Base-by-base conservation (phyloP, 2,797 vertebrate species). In the Molossus alvarezi region DNA sequence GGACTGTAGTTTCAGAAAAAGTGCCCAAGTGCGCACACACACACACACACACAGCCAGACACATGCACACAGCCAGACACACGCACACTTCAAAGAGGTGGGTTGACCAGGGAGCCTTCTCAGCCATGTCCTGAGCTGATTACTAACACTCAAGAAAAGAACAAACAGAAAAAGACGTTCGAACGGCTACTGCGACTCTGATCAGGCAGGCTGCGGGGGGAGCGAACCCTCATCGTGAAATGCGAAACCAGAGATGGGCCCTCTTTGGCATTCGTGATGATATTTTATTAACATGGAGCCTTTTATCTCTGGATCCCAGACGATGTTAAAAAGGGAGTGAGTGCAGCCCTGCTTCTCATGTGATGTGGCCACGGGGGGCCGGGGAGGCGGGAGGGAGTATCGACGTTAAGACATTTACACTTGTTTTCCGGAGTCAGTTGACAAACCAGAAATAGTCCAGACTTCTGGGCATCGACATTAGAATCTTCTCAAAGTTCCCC, bases 241-340 rank as follows among this genome's bases (percentile, higher is more conserved):
- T 3, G 17, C 10, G 51, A 95, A 71, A 80, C 65, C 55, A 4
- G 90, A 51, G 73, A n/a, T 41, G 57, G 51, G 9, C 69, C 45
- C 25, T 87, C 71, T 33, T 64, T 7, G 48, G 76, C 29, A 2
- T 72, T 37, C 14, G 3, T 37, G 75, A 48, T 55, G 82, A 55
- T 81, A 51, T 94, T 94, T 88, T 88, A 90, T 94, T 79, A 72
- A 65, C 58, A 33, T 12, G 27, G 64, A 93, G 20, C 9, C 91
- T 95, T 82, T 93, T 67, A 20, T 62, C 77, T 71, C 76, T 69
- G 60, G 51, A 62, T 76, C 57, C 84, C 60, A 93, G 94, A 87
- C 17, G 60, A 17, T 53, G 58, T 79, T 71, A 15, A 25, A 71
- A 60, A 60, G 18, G 37, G 72, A 60, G 7, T 0, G 15, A 57